phyloP scores from a whole-genome alignment of 2,113 vertebrate genomes.

The Macquaria australasica region DNA sequence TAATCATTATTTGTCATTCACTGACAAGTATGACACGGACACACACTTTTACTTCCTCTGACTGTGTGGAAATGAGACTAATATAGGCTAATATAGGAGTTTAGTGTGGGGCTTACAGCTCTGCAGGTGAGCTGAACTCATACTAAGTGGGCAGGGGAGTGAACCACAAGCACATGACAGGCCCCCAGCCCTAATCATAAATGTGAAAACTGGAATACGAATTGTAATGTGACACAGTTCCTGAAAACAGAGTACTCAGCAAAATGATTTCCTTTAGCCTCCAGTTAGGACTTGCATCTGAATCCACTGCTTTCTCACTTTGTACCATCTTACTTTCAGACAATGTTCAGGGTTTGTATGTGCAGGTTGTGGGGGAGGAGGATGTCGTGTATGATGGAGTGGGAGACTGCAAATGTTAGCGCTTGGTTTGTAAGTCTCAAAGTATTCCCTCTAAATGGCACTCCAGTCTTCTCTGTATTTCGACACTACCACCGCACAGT shows the following conservation, averaged over 20 bases:
- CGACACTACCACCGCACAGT: neutral
- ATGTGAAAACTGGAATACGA: neutral
- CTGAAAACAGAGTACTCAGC: neutral
- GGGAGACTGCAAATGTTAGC: neutral
- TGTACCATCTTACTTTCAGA: neutral
- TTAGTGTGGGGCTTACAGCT: too few relatives aligned
- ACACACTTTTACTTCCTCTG: neutral
- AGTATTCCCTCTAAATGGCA: constrained; percentile 20
- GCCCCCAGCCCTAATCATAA: neutral
- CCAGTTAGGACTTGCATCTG: neutral
- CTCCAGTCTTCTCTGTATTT: constrained; percentile 29
- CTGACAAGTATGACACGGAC: neutral
- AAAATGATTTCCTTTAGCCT: neutral
- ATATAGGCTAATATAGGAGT: too few relatives aligned
- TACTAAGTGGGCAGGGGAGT: neutral
- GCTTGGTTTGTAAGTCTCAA: constrained; percentile 6
- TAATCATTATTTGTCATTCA: too few relatives aligned
- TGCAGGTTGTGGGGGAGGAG: neutral
- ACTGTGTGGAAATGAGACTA: neutral
- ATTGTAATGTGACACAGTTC: neutral
- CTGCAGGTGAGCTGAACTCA: too few relatives aligned
- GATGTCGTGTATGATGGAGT: neutral
- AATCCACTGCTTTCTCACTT: neutral
- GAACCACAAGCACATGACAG: neutral
- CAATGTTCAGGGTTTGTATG: neutral